A percentile compares a stretch with the other conserved stretches of the same genome.
Conservation (phyloP, 1,140 invertebrate genomes). For the Yoshiicerus persimilis region DNA sequence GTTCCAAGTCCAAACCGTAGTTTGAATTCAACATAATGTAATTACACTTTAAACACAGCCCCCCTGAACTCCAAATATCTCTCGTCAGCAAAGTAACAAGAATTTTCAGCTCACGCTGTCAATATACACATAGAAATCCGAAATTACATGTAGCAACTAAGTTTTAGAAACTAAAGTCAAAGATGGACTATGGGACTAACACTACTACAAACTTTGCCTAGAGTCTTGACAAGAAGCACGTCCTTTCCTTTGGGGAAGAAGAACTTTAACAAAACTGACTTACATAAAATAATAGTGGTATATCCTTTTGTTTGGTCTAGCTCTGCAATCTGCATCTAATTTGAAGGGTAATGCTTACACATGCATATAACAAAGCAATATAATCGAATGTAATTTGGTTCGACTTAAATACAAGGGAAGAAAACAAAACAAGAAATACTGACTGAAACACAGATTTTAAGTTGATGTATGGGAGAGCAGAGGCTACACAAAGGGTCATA, state of each 20-base stretch:
- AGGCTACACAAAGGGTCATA: slow-evolving; percentile 1
- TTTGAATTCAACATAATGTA: too few relatives aligned
- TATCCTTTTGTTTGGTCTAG: too few relatives aligned
- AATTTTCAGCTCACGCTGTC: background rate
- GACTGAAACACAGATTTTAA: background rate
- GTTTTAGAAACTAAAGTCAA: too few relatives aligned
- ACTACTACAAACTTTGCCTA: background rate
- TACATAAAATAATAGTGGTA: background rate
- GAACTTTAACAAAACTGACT: background rate
- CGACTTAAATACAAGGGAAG: background rate
- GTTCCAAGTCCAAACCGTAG: background rate
- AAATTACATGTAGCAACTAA: background rate
- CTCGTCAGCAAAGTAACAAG: background rate
- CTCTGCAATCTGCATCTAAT: too few relatives aligned
- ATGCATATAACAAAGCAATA: background rate
- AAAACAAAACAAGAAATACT: background rate
- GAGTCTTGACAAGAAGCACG: background rate
- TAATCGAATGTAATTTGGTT: background rate
- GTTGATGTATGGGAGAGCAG: background rate
- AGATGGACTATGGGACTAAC: too few relatives aligned
- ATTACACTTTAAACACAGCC: too few relatives aligned
- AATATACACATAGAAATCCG: too few relatives aligned
- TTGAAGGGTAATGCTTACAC: too few relatives aligned
- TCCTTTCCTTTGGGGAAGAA: background rate
- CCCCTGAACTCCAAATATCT: background rate